Evolutionary conservation across 35 echinoderm and acorn worm species (phyloP).

Genomic region (Diadema setosum): DNA sequence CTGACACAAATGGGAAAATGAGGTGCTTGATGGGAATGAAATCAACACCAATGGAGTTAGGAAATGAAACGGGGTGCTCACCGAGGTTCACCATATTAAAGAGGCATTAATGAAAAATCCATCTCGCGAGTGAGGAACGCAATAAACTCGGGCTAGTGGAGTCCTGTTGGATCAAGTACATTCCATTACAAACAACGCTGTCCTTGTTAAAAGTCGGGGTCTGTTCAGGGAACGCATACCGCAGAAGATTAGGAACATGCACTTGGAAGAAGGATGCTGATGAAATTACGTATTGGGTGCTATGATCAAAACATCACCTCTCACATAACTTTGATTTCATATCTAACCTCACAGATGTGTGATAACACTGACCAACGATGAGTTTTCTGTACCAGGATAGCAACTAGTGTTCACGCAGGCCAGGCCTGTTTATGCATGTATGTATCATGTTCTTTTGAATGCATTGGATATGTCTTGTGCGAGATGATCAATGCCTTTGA

Average conservation of each 20-base stretch:
- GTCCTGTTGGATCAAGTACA: not conserved
- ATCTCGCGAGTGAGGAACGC: not conserved
- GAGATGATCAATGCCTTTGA: too few species aligned
- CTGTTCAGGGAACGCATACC: not conserved
- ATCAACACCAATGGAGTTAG: conserved; percentile 20
- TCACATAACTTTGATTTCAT: not conserved
- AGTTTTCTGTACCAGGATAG: too few species aligned
- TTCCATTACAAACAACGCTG: conserved; percentile 1
- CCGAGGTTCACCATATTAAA: conserved; percentile 4
- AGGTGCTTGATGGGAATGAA: conserved; percentile 11
- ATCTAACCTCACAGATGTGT: too few species aligned
- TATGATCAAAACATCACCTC: not conserved
- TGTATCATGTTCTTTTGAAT: too few species aligned
- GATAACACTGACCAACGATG: too few species aligned
- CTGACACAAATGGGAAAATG: conserved; percentile 22
- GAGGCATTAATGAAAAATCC: conserved; percentile 29
- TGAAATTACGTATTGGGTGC: not conserved
- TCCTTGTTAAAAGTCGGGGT: not conserved
- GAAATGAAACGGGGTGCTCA: conserved; percentile 15
- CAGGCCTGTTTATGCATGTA: too few species aligned
- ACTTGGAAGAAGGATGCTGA: conserved; percentile 10
- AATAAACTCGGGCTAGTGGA: not conserved
- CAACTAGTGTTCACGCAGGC: too few species aligned
- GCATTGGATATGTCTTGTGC: too few species aligned
- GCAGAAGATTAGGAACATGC: not conserved